Evolutionary conservation across 2,797 vertebrate genomes (phyloP).

Genomic region (Apodemus agrarius): DNA sequence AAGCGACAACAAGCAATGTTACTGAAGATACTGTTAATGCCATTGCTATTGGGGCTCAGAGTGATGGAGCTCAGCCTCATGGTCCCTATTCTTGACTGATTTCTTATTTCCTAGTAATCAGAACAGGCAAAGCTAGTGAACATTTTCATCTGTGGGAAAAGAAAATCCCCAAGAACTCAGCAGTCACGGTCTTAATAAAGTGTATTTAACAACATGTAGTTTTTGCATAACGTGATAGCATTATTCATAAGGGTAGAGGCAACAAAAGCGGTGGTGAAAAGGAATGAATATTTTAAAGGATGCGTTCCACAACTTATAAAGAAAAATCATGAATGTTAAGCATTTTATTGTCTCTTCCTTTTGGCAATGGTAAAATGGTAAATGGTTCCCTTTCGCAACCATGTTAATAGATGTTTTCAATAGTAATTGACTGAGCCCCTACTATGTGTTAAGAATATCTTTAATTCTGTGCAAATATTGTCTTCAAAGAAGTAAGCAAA

Average conservation of each 20-base stretch:
- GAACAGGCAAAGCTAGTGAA: conserved; percentile 47
- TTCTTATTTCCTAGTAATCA: conserved; percentile 32
- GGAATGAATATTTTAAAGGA: conserved; percentile 73
- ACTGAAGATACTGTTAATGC: neutral
- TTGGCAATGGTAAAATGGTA: conserved; percentile 9
- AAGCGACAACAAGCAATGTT: neutral
- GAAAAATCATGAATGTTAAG: conserved; percentile 57
- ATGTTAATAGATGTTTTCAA: conserved; percentile 39
- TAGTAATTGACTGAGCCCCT: conserved; percentile 49
- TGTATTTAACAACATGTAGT: conserved; percentile 68
- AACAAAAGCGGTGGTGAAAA: conserved; percentile 65
- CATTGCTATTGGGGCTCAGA: neutral
- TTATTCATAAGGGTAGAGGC: conserved; percentile 68
- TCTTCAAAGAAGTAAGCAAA: conserved; percentile 39
- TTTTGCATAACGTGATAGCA: conserved; percentile 68
- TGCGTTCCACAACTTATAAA: conserved; percentile 58
- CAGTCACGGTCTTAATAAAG: conserved; percentile 64
- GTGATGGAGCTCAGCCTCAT: neutral
- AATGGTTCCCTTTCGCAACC: conserved; percentile 16
- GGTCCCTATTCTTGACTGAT: neutral
- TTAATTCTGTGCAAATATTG: conserved; percentile 51
- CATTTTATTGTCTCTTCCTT: conserved; percentile 51
- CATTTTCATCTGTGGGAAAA: conserved; percentile 55
- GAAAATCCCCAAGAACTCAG: conserved; percentile 58
- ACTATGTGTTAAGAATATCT: conserved; percentile 48